A percentile compares a stretch with the other conserved stretches of the same genome.
Evolutionary conservation across 2,888 invertebrate species (phyloP).

Genomic region (Diplazon laetatorius): DNA sequence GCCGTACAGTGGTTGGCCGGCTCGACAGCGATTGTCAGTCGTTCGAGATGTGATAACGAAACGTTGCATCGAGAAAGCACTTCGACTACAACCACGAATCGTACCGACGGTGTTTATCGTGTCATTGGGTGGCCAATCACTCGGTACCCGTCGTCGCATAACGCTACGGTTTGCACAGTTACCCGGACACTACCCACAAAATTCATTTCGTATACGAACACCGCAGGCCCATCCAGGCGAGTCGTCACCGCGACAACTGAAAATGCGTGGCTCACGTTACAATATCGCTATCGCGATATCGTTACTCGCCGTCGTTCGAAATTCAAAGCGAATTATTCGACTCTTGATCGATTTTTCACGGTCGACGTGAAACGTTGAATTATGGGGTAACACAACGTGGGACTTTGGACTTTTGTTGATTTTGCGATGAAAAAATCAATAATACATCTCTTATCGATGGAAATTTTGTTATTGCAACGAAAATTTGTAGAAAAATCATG

Average conservation of each 20-base stretch:
- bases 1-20: constrained; percentile 1
- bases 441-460: background rate
- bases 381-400: background rate
- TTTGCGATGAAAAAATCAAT: background rate
- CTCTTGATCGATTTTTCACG: background rate
- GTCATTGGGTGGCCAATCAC: constrained; percentile 13
- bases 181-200: background rate
- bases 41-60: too few species aligned
- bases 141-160: background rate
- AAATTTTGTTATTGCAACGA: background rate
- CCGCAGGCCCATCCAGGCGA: background rate
- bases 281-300: constrained; percentile 18
- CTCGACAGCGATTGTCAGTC: constrained; percentile 16
- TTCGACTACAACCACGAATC: background rate
- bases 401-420: background rate
- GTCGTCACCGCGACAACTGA: background rate
- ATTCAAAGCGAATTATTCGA: constrained; percentile 10
- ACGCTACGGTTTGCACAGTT: background rate
- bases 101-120: background rate
- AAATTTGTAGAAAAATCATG: too few species aligned
- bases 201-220: constrained; percentile 7
- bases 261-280: constrained; percentile 8
- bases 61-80: background rate
- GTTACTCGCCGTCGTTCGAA: constrained; percentile 8
- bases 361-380: background rate